A percentile compares a stretch with the other conserved stretches of the same genome.
Conservation (phyloP, 1,140 invertebrate genomes). For the Drosophila hydei region DNA sequence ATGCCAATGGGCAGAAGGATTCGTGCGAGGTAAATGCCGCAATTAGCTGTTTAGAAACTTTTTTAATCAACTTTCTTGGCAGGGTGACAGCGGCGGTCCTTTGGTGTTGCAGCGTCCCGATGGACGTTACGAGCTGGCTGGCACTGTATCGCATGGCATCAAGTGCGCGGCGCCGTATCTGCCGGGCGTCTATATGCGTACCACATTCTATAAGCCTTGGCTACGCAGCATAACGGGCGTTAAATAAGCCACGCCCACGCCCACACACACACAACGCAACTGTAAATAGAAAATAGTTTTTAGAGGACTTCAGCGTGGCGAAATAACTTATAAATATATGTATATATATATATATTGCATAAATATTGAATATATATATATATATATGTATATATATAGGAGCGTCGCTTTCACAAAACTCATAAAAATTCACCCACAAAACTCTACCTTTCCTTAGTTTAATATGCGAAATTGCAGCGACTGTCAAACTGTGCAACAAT, state of each 20-base stretch:
- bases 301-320: constrained; percentile 23
- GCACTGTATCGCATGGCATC: constrained; percentile 97
- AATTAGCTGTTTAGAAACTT: background rate
- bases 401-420: constrained; percentile 41
- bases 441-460: constrained; percentile 52
- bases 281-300: constrained; percentile 75
- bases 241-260: constrained; percentile 73
- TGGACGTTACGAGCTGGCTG: constrained; percentile 94
- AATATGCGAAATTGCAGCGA: constrained; percentile 48
- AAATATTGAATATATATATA: constrained; percentile 6
- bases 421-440: constrained; percentile 6
- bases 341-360: background rate
- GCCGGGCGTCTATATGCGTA: constrained; percentile 96
- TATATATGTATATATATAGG: background rate
- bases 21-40: constrained; percentile 92
- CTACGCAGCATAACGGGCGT: constrained; percentile 93
- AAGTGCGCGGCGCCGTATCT: constrained; percentile 96
- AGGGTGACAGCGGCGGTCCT: constrained; percentile 98
- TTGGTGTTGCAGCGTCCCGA: constrained; percentile 92
- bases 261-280: constrained; percentile 21
- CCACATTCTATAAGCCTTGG: constrained; percentile 96
- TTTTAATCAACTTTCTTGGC: constrained; percentile 29
- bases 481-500: constrained; percentile 21
- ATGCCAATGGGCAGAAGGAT: constrained; percentile 95
- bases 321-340: constrained; percentile 6